Conservation (phyloP, 2,888 invertebrate genomes). For the Pogonocherus hispidulus region DNA sequence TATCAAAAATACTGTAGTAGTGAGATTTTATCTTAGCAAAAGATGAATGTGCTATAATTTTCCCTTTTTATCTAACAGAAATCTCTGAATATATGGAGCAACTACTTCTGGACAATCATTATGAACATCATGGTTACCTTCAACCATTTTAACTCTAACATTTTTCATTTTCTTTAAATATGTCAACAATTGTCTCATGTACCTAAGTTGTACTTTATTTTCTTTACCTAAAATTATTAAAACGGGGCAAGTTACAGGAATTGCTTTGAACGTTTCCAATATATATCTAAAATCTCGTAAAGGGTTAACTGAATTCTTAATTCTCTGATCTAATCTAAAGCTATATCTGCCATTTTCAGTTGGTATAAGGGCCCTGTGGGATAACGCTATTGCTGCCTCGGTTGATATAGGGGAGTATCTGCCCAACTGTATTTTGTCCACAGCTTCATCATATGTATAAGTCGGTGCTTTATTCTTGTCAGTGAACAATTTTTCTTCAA, state of each 20-base stretch:
- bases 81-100: constrained; percentile 59
- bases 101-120: constrained; percentile 72
- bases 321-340: constrained; percentile 73
- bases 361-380: constrained; percentile 68
- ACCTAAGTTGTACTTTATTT: constrained; percentile 46
- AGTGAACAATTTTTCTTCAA: constrained; percentile 57
- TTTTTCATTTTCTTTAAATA: constrained; percentile 54
- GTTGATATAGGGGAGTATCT: constrained; percentile 62
- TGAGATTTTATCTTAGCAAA: background rate
- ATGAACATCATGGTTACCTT: constrained; percentile 76
- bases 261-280: constrained; percentile 61
- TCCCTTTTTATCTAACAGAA: constrained; percentile 55
- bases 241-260: constrained; percentile 63
- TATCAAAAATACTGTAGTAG: too few relatives aligned
- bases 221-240: constrained; percentile 61
- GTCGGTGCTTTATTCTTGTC: constrained; percentile 55
- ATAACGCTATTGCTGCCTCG: constrained; percentile 69
- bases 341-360: constrained; percentile 69
- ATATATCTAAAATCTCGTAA: constrained; percentile 59
- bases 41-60: constrained; percentile 49
- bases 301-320: constrained; percentile 66
- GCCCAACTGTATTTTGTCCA: constrained; percentile 68
- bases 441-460: constrained; percentile 69
- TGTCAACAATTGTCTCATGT: constrained; percentile 49
- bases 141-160: constrained; percentile 63